Evolutionary conservation across 2,888 invertebrate species (phyloP).

Genomic region (Mystacides longicornis): DNA sequence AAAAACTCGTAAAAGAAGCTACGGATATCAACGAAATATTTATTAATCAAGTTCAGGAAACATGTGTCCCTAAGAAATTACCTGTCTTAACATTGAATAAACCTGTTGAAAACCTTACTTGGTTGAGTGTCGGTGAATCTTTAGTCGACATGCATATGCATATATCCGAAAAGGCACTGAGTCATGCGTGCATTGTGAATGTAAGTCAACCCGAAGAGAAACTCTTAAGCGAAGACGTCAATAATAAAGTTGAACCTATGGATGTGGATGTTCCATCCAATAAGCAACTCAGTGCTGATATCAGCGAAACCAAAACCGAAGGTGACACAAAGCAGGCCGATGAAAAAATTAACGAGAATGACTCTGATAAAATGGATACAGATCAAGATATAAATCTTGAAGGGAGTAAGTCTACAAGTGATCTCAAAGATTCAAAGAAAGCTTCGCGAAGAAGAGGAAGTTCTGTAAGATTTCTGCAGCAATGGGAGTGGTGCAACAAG

Average conservation of each 20-base stretch:
- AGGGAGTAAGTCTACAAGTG: conserved; percentile 12
- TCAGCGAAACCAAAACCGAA: conserved; percentile 32
- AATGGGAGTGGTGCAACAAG: conserved; percentile 72
- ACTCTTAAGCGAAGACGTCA: conserved; percentile 17
- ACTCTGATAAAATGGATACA: conserved; percentile 25
- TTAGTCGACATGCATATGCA: conserved; percentile 58
- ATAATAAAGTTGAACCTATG: conserved; percentile 23
- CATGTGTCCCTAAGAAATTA: conserved; percentile 46
- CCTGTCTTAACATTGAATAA: conserved; percentile 52
- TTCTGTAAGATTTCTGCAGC: conserved; percentile 62
- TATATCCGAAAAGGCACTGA: conserved; percentile 53
- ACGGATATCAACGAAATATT: conserved; percentile 48
- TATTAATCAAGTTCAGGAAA: conserved; percentile 45
- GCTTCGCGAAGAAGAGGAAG: conserved; percentile 56
- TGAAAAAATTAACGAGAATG: conserved; percentile 12
- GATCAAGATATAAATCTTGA: conserved; percentile 6
- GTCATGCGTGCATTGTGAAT: conserved; percentile 45
- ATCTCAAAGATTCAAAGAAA: conserved; percentile 42
- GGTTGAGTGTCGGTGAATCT: conserved; percentile 60
- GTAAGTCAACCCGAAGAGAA: conserved; percentile 27
- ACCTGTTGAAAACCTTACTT: conserved; percentile 51
- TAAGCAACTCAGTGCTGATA: conserved; percentile 25
- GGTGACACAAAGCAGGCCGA: conserved; percentile 28
- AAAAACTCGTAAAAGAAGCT: conserved; percentile 51
- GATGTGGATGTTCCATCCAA: conserved; percentile 10